These are phyloP conservation scores for Gorsachius goisagi DNA, from an alignment of 2,113 vertebrate genomes.

Conservation along the genomic window DNA sequence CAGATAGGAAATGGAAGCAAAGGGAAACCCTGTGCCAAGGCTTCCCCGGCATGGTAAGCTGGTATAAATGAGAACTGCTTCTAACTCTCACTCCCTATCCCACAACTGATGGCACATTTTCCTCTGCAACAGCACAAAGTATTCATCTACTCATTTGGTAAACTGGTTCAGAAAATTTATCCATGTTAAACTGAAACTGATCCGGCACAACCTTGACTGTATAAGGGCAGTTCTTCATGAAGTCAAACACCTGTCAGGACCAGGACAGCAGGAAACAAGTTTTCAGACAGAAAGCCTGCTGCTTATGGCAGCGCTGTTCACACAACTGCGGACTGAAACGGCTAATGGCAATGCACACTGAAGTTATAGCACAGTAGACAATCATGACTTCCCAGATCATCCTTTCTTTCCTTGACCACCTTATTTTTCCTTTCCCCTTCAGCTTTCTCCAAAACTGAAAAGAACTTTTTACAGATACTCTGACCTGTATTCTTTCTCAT, in stretches of 20 bases:
- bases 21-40: neutral
- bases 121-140: neutral
- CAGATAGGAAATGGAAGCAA: neutral
- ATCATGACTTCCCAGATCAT: neutral
- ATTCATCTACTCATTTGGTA: neutral
- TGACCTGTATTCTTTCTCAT: neutral
- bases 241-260: neutral
- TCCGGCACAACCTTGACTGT: neutral
- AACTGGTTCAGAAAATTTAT: neutral
- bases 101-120: neutral
- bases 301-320: accelerated
- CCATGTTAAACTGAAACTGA: neutral
- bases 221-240: neutral
- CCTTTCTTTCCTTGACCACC: neutral
- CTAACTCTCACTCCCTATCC: neutral
- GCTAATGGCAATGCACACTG: neutral
- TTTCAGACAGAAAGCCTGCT: neutral
- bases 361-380: neutral
- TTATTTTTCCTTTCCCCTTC: neutral
- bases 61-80: neutral
- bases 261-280: neutral
- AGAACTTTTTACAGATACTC: neutral
- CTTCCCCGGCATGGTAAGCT: neutral
- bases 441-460: neutral
- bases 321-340: neutral